Percentiles rank a stretch among this genome's conserved stretches.
These are phyloP conservation scores for Epistrophe eligans DNA, from an alignment of 2,888 invertebrate species.

Conservation along the genomic window DNA sequence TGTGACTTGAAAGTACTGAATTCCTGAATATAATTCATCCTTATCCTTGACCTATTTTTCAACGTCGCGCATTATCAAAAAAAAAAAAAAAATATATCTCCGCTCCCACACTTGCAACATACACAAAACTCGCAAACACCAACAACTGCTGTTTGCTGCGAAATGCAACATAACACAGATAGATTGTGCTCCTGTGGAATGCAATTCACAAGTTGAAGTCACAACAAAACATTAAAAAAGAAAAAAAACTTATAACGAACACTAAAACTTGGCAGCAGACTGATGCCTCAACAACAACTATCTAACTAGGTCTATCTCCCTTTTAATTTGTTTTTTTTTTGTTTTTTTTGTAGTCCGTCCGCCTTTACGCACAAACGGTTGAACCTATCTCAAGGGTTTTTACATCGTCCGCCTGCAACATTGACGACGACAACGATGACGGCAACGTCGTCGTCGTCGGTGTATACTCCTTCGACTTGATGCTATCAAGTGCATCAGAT, in stretches of 20 bases:
- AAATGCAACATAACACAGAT: not conserved
- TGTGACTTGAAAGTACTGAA: not conserved
- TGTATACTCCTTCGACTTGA: slow-evolving; percentile 59
- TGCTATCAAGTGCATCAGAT: slow-evolving; percentile 71
- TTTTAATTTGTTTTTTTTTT: slow-evolving; percentile 26
- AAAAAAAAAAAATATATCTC: slow-evolving; percentile 1
- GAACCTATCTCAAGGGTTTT: slow-evolving; percentile 76
- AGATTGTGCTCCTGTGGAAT: slow-evolving; percentile 38
- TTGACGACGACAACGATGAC: slow-evolving; percentile 14
- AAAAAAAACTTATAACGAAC: slow-evolving; percentile 24
- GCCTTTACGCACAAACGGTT: slow-evolving; percentile 54
- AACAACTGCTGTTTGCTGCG: slow-evolving; percentile 52
- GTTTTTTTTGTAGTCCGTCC: not conserved
- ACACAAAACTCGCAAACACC: not conserved
- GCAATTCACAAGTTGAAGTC: slow-evolving; percentile 48
- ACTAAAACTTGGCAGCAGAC: slow-evolving; percentile 37
- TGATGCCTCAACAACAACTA: slow-evolving; percentile 54
- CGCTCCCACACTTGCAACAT: slow-evolving; percentile 50
- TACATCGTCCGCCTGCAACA: slow-evolving; percentile 34
- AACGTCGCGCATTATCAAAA: slow-evolving; percentile 10
- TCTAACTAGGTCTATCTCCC: slow-evolving; percentile 72
- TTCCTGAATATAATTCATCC: slow-evolving; percentile 58
- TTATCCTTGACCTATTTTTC: slow-evolving; percentile 73
- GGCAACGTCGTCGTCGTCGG: not conserved
- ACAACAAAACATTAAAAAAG: slow-evolving; percentile 41